A percentile compares a stretch with the other conserved stretches of the same genome.
Conservation (phyloP, 1,140 invertebrate genomes). For the Elysia chlorotica region DNA sequence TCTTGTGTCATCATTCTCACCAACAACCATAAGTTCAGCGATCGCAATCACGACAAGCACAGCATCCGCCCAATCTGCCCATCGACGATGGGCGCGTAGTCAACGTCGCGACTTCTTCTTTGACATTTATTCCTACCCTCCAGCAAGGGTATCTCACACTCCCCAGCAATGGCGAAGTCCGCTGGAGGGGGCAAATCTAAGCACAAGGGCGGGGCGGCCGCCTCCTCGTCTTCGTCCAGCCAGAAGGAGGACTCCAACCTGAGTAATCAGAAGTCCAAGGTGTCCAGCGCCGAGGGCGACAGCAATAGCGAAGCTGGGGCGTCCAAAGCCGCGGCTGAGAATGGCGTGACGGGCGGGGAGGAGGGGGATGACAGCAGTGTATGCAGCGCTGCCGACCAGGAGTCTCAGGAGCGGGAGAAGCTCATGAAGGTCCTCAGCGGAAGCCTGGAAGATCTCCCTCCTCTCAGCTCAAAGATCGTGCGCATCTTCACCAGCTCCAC, state of each 20-base stretch:
- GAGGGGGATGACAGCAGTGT: slow-evolving; percentile 10
- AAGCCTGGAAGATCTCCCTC: slow-evolving; percentile 83
- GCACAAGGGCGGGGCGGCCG: background rate
- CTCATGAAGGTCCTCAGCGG: slow-evolving; percentile 75
- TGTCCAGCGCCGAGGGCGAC: slow-evolving; percentile 3
- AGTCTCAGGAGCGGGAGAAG: slow-evolving; percentile 19
- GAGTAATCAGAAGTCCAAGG: slow-evolving; percentile 11
- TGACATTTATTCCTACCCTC: no score
- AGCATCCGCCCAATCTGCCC: no score
- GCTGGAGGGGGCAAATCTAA: background rate
- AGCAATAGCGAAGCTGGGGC: background rate
- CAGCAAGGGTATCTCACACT: background rate
- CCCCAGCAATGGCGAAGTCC: background rate
- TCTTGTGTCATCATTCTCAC: no score
- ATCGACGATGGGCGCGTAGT: no score
- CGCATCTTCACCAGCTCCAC: slow-evolving; percentile 98
- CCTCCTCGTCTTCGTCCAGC: background rate
- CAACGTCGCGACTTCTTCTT: background rate
- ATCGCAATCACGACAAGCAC: background rate
- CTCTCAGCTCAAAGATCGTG: slow-evolving; percentile 96
- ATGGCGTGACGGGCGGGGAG: slow-evolving; percentile 16
- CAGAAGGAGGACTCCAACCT: slow-evolving; percentile 21
- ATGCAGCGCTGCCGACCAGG: background rate
- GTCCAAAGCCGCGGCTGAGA: background rate
- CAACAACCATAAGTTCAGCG: no score